phyloP scores from a whole-genome alignment of 1,140 invertebrate species.

The Calephelis virginiensis region DNA sequence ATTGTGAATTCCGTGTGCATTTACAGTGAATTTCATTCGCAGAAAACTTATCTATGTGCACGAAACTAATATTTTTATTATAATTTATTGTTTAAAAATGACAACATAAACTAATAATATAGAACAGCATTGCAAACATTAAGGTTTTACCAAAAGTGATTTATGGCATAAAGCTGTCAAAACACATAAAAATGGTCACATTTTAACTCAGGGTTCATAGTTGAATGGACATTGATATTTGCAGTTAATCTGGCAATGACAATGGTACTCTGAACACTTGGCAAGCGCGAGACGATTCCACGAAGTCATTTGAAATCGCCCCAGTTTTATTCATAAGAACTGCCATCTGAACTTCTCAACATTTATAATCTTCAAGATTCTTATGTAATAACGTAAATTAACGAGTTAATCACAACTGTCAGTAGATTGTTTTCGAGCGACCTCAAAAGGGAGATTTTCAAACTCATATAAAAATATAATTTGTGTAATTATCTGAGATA shows the following conservation, averaged over 20 bases:
- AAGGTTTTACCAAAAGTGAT: no score
- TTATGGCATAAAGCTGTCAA: no score
- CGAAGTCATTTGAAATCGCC: slow-evolving; percentile 73
- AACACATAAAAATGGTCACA: no score
- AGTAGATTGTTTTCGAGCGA: neutral
- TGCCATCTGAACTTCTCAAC: slow-evolving; percentile 44
- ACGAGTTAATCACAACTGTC: neutral
- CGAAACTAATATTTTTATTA: no score
- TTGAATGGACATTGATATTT: slow-evolving; percentile 44
- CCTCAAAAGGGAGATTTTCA: neutral
- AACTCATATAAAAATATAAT: no score
- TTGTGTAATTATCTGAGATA: no score
- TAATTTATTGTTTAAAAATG: no score
- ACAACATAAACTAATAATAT: no score
- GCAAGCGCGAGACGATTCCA: slow-evolving; percentile 53
- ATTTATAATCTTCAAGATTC: slow-evolving; percentile 11
- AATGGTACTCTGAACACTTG: slow-evolving; percentile 56
- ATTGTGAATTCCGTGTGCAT: no score
- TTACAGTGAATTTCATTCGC: no score
- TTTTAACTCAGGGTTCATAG: slow-evolving; percentile 3
- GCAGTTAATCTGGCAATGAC: slow-evolving; percentile 66
- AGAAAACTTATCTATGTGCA: no score
- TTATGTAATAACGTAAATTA: slow-evolving; percentile 12
- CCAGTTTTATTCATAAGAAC: slow-evolving; percentile 58
- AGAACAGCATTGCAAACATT: no score